Percentiles rank a stretch among this genome's conserved stretches.
Conservation (phyloP, 1,140 invertebrate species). For the Magallana gigas region DNA sequence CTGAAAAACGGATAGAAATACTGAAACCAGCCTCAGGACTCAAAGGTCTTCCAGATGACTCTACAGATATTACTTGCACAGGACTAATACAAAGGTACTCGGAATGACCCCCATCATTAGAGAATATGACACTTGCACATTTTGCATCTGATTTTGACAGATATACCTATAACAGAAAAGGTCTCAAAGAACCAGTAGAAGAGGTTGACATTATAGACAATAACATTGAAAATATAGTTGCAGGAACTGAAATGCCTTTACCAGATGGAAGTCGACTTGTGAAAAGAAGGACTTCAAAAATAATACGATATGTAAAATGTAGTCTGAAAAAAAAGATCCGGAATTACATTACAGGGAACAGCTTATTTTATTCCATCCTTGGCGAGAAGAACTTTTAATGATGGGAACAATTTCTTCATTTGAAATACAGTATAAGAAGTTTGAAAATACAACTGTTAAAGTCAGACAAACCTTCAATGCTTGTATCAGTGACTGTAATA, state of each 20-base stretch:
- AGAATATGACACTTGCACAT: constrained; percentile 36
- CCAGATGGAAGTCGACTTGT: constrained; percentile 47
- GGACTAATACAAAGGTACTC: constrained; percentile 44
- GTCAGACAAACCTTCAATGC: no score
- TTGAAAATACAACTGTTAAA: no score
- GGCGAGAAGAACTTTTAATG: constrained; percentile 44
- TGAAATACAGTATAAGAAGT: no score
- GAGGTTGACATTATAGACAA: constrained; percentile 34
- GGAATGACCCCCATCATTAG: constrained; percentile 39
- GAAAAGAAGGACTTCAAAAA: neutral
- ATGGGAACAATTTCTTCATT: neutral
- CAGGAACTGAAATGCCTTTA: constrained; percentile 43
- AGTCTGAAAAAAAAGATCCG: no score
- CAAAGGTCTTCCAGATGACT: constrained; percentile 29
- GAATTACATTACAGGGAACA: no score
- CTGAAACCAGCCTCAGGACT: constrained; percentile 42
- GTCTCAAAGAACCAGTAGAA: neutral
- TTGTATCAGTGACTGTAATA: no score
- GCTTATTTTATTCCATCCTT: no score
- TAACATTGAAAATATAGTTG: constrained; percentile 43
- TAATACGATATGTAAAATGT: no score
- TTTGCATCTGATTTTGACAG: constrained; percentile 24
- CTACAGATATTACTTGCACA: constrained; percentile 53
- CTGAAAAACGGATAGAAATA: constrained; percentile 53
- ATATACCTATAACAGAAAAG: neutral